Evolutionary conservation across 2,797 vertebrate genomes (phyloP).

Genomic region (Mus minutoides): DNA sequence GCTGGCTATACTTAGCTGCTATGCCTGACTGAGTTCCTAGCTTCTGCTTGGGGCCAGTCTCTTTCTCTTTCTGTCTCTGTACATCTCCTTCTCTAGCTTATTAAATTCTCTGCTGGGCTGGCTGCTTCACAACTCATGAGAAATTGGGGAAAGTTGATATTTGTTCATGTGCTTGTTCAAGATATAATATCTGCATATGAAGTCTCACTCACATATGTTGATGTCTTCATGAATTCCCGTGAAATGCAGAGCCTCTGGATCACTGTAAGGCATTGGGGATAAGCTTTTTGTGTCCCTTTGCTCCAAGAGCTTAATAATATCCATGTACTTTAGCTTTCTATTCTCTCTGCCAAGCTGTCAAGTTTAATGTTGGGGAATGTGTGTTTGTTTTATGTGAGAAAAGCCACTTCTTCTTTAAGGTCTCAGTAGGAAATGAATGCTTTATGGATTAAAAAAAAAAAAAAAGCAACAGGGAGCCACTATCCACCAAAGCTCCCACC

Average conservation of each 20-base stretch:
- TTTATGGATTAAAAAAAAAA: neutral
- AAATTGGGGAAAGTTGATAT: neutral
- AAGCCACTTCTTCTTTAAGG: neutral
- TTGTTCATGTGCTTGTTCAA: neutral
- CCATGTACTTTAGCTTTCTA: neutral
- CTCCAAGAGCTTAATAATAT: neutral
- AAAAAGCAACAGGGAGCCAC: neutral
- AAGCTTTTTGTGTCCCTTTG: neutral
- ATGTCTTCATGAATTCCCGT: constrained; percentile 8
- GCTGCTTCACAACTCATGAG: neutral
- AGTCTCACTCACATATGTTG: neutral
- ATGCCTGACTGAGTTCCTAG: neutral
- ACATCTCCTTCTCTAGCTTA: neutral
- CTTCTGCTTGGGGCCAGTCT: neutral
- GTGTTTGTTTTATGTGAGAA: constrained; percentile 11
- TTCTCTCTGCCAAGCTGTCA: neutral
- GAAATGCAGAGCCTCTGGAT: neutral
- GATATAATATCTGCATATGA: neutral
- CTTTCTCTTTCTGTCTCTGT: neutral
- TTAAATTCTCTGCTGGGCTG: neutral
- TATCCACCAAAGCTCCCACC: neutral
- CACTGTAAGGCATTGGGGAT: neutral
- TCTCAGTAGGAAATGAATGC: neutral
- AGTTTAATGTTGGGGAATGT: neutral
- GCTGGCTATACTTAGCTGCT: neutral